phyloP scores from a whole-genome alignment of 2,797 vertebrate species.

The Anas bahamensis region DNA sequence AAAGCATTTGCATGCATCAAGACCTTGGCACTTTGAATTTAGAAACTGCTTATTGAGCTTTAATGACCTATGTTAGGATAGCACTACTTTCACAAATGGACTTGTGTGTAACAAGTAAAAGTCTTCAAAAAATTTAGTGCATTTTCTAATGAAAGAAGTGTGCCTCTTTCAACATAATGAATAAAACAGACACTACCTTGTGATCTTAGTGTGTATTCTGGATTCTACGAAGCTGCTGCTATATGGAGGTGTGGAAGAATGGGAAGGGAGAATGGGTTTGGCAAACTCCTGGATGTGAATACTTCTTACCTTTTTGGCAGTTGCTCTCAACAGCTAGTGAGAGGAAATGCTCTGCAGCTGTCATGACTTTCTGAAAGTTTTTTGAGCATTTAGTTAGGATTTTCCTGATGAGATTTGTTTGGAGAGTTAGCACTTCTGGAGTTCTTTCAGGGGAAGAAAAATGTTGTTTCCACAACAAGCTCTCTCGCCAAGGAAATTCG shows the following conservation, averaged over 20 bases:
- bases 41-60: background rate
- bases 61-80: background rate
- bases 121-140: background rate
- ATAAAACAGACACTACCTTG: rapidly evolving
- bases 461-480: background rate
- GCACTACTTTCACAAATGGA: background rate
- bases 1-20: background rate
- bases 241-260: background rate
- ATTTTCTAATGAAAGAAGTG: background rate
- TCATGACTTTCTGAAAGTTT: background rate
- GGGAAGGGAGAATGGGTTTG: background rate
- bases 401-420: background rate
- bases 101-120: background rate
- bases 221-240: background rate
- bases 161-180: background rate
- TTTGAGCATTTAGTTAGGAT: background rate
- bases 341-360: background rate
- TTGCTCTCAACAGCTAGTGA: background rate
- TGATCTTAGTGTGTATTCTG: background rate
- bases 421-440: background rate
- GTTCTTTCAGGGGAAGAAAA: background rate
- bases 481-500: slow-evolving; percentile 11
- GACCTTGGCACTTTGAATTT: background rate
- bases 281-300: background rate
- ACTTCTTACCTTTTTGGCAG: background rate